Conservation (phyloP, 2,888 invertebrate genomes). For the Melanostoma scalare region DNA sequence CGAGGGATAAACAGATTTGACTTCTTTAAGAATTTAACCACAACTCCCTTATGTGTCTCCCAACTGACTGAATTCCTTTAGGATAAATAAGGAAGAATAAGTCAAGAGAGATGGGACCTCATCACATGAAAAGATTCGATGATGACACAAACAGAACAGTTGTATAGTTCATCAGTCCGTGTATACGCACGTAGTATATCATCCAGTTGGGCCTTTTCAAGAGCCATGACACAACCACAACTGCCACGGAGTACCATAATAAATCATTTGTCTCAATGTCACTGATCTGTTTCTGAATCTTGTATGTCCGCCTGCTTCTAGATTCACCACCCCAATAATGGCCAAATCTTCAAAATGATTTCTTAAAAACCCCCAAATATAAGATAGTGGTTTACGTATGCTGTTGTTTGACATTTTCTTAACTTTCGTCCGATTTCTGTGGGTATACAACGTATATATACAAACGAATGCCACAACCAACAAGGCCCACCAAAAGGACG, state of each 20-base stretch:
- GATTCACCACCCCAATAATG: conserved; percentile 61
- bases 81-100: conserved; percentile 31
- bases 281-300: conserved; percentile 67
- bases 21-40: conserved; percentile 60
- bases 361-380: conserved; percentile 45
- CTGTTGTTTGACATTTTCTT: conserved; percentile 46
- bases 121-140: conserved; percentile 40
- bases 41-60: conserved; percentile 20
- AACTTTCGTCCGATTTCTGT: conserved; percentile 38
- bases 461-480: neutral
- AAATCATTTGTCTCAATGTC: conserved; percentile 73
- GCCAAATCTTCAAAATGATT: conserved; percentile 60
- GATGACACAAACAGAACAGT: conserved; percentile 67
- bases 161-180: conserved; percentile 49
- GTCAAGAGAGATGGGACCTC: conserved; percentile 56
- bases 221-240: conserved; percentile 58
- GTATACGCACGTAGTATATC: conserved; percentile 36
- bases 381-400: conserved; percentile 29
- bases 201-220: conserved; percentile 57
- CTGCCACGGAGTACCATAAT: conserved; percentile 67
- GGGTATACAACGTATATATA: neutral
- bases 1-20: conserved; percentile 50
- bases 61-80: conserved; percentile 48
- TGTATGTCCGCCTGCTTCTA: conserved; percentile 39
- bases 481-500: conserved; percentile 51